Conservation (phyloP, 2,888 invertebrate species). For the Ischnura elegans region DNA sequence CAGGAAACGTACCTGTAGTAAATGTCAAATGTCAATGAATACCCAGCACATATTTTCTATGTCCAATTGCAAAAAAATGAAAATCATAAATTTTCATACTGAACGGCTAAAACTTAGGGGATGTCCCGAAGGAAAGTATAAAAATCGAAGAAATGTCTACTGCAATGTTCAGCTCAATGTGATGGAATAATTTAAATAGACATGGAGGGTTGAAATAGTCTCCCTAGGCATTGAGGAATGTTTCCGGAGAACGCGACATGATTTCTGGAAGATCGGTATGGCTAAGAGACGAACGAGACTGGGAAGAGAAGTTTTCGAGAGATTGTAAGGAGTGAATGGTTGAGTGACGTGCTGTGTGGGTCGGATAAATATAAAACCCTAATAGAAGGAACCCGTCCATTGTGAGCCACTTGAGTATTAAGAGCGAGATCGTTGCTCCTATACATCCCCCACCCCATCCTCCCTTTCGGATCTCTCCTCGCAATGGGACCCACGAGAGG, state of each 20-base stretch:
- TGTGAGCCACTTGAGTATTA: conserved; percentile 57
- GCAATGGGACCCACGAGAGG: conserved; percentile 27
- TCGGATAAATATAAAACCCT: conserved; percentile 53
- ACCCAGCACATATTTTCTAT: no score
- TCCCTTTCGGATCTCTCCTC: background rate
- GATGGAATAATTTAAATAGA: no score
- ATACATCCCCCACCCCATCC: background rate
- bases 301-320: background rate
- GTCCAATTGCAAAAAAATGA: no score
- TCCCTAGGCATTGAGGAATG: conserved; percentile 64
- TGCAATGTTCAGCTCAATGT: no score
- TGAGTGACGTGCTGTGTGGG: background rate
- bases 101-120: no score
- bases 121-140: no score
- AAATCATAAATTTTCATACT: no score
- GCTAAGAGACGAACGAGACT: background rate
- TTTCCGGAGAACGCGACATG: conserved; percentile 54
- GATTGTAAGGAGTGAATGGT: background rate
- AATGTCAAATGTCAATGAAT: no score
- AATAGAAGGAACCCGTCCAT: conserved; percentile 59
- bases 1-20: no score
- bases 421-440: conserved; percentile 57
- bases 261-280: conserved; percentile 43
- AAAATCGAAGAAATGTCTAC: no score
- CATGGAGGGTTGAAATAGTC: conserved; percentile 23